Evolutionary conservation across 2,797 vertebrate genomes (phyloP).

Genomic region (Amazona ochrocephala): DNA sequence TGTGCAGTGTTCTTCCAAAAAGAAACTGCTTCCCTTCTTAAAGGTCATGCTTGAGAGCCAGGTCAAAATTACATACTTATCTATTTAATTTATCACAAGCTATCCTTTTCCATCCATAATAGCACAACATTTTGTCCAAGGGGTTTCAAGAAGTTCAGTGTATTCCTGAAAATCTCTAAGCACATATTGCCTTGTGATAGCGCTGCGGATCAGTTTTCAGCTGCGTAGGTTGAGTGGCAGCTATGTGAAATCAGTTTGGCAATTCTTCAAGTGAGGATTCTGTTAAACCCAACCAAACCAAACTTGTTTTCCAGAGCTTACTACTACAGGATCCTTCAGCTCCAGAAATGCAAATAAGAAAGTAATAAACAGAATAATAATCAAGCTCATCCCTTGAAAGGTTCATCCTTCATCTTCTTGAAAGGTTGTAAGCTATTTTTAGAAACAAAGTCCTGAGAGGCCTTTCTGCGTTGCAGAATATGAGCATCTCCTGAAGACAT

Average conservation of each 20-base stretch:
- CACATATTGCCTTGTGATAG: background rate
- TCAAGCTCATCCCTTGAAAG: constrained; percentile 12
- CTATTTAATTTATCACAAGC: background rate
- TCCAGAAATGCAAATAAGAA: constrained; percentile 26
- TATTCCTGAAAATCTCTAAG: constrained; percentile 17
- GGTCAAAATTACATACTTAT: background rate
- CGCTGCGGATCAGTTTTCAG: constrained; percentile 8
- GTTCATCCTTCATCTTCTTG: constrained; percentile 11
- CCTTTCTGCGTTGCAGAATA: constrained; percentile 1
- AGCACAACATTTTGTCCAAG: background rate
- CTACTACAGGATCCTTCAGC: background rate
- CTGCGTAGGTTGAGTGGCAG: constrained; percentile 17
- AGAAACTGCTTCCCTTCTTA: background rate
- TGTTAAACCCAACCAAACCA: background rate
- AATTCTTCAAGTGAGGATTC: background rate
- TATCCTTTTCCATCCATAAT: background rate
- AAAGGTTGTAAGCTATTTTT: constrained; percentile 25
- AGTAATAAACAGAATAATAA: constrained; percentile 30
- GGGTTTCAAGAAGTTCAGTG: background rate
- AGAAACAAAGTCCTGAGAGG: background rate
- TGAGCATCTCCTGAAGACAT: constrained; percentile 19
- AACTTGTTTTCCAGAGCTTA: background rate
- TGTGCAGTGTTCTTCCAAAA: background rate
- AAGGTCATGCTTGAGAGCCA: background rate
- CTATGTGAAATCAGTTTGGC: background rate